These are phyloP conservation scores for Orthonychiurus folsomi DNA, from an alignment of 2,888 invertebrate genomes.

Conservation along the genomic window DNA sequence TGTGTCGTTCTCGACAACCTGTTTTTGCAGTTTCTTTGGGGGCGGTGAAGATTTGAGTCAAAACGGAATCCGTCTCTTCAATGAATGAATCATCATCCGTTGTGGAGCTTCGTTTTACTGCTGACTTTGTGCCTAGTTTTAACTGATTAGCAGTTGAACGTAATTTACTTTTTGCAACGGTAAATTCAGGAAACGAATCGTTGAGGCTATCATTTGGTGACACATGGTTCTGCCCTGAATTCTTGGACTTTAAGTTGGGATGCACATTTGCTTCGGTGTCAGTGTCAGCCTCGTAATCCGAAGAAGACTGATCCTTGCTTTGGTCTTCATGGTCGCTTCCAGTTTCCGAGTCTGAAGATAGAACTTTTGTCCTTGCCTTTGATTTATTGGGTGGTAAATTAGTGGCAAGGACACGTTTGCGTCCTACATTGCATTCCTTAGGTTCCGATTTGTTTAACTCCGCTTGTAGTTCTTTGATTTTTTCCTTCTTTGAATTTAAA, in stretches of 20 bases:
- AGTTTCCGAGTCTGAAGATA: not conserved
- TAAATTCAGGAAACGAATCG: not conserved
- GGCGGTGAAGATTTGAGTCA: no score
- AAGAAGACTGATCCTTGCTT: not conserved
- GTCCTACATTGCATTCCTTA: no score
- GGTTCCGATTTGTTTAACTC: not conserved
- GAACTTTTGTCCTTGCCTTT: not conserved
- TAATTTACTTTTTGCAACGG: not conserved
- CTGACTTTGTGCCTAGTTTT: not conserved
- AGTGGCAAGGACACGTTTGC: no score
- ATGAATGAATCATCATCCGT: not conserved
- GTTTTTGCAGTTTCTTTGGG: not conserved
- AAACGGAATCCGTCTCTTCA: not conserved
- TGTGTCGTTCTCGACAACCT: not conserved
- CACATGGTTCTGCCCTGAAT: not conserved
- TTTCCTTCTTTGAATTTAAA: not conserved
- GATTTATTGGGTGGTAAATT: not conserved
- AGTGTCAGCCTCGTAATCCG: not conserved
- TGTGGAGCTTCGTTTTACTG: not conserved
- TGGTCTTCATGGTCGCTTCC: not conserved
- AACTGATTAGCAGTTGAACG: not conserved
- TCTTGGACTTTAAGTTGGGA: not conserved
- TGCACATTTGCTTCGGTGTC: not conserved
- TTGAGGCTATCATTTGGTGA: not conserved
- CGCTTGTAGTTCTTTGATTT: not conserved